A percentile compares a stretch with the other conserved stretches of the same genome.
Evolutionary conservation across 1,140 invertebrate species (phyloP).

Genomic region (Dendrolimus kikuchii): DNA sequence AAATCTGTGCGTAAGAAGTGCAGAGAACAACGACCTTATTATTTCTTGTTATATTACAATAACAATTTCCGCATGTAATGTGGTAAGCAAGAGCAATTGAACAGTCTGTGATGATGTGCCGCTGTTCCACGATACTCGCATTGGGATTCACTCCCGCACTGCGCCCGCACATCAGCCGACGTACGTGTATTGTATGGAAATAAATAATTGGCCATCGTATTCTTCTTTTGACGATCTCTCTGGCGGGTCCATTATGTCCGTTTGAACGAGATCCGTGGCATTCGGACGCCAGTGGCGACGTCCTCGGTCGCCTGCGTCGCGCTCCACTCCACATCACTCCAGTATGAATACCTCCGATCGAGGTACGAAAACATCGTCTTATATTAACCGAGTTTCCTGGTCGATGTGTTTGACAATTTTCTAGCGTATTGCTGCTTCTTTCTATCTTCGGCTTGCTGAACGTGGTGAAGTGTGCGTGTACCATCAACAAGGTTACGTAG

Average conservation of each 20-base stretch:
- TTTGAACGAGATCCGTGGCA: slow-evolving; percentile 56
- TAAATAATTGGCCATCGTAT: slow-evolving; percentile 65
- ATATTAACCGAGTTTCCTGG: slow-evolving; percentile 14
- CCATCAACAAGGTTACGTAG: slow-evolving; percentile 36
- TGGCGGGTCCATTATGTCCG: slow-evolving; percentile 59
- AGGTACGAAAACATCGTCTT: slow-evolving; percentile 47
- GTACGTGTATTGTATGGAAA: slow-evolving; percentile 63
- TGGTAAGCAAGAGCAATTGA: background rate
- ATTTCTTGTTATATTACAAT: slow-evolving; percentile 7
- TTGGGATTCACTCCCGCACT: slow-evolving; percentile 44
- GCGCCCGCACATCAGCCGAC: slow-evolving; percentile 38
- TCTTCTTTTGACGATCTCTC: slow-evolving; percentile 67
- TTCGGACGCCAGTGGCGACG: slow-evolving; percentile 62
- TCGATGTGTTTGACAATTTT: slow-evolving; percentile 8
- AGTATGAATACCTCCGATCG: slow-evolving; percentile 59
- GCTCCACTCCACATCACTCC: slow-evolving; percentile 26
- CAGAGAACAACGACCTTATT: slow-evolving; percentile 3
- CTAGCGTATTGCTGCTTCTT: slow-evolving; percentile 7
- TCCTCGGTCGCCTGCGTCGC: slow-evolving; percentile 51
- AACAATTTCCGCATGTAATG: slow-evolving; percentile 6
- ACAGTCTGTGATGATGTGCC: background rate
- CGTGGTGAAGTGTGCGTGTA: slow-evolving; percentile 20
- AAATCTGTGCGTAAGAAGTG: background rate
- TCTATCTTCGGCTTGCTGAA: slow-evolving; percentile 2
- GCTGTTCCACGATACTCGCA: slow-evolving; percentile 15